These are phyloP conservation scores for Hydrophis major DNA, from an alignment of 2,797 vertebrate species.

Conservation along the genomic window DNA sequence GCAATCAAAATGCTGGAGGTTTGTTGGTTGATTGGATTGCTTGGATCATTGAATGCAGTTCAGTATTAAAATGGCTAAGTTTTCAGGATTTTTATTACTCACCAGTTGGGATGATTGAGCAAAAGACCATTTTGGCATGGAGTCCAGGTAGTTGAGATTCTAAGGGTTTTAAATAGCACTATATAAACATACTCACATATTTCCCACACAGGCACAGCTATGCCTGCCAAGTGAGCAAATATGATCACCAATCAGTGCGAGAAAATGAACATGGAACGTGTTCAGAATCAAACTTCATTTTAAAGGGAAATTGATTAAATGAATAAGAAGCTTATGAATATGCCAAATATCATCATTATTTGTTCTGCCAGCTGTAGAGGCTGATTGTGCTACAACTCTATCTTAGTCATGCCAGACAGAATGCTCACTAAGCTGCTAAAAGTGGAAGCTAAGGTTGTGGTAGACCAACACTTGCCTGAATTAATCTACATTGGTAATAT, in stretches of 20 bases:
- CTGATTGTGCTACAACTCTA: conserved; percentile 5
- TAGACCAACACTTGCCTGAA: neutral
- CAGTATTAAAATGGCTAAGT: neutral
- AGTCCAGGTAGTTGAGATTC: neutral
- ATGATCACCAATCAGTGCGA: conserved; percentile 8
- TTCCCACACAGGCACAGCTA: neutral
- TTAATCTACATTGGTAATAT: neutral
- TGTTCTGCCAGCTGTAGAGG: conserved; percentile 9
- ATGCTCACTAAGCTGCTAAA: neutral
- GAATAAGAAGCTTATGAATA: neutral
- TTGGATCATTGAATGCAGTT: neutral
- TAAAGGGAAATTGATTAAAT: neutral
- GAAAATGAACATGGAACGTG: neutral
- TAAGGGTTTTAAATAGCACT: neutral
- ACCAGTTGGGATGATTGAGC: neutral
- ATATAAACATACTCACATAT: neutral
- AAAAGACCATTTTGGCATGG: neutral
- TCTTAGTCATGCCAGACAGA: rapidly evolving
- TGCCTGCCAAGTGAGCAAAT: conserved; percentile 6
- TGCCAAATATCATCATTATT: neutral
- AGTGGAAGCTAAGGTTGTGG: neutral
- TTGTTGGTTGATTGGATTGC: conserved; percentile 23
- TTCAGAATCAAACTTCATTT: neutral
- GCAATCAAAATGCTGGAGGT: neutral
- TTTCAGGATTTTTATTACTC: neutral